Evolutionary conservation across 2,113 vertebrate genomes (phyloP).

Genomic region (Paramisgurnus dabryanus): DNA sequence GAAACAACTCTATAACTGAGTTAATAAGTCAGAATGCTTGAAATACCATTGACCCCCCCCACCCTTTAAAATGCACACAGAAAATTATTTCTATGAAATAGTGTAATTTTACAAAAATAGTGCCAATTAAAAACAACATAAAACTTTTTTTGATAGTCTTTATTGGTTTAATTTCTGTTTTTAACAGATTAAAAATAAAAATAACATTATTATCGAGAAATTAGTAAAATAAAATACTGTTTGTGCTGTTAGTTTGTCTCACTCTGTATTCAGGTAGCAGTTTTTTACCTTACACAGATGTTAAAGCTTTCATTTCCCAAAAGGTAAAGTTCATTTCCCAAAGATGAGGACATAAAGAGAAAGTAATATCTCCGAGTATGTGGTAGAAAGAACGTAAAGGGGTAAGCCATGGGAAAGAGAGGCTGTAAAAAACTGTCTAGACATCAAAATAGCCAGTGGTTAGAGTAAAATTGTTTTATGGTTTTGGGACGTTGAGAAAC

Average conservation of each 20-base stretch:
- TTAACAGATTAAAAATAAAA: background rate
- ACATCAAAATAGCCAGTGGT: conserved; percentile 12
- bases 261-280: background rate
- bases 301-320: background rate
- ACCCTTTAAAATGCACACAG: no score
- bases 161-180: no score
- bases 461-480: conserved; percentile 15
- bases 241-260: background rate
- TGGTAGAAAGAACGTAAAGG: background rate
- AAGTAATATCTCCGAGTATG: conserved; percentile 15
- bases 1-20: no score
- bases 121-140: no score
- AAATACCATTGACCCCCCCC: no score
- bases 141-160: no score
- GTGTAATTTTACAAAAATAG: no score
- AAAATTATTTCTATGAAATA: no score
- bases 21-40: no score
- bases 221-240: background rate
- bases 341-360: background rate
- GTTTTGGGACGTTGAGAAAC: background rate
- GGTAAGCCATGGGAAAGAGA: background rate
- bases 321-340: background rate
- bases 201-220: background rate
- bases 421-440: background rate
- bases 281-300: background rate